Evolutionary conservation across 2,113 vertebrate genomes (phyloP).

Genomic region (Pomatostomus ruficeps): DNA sequence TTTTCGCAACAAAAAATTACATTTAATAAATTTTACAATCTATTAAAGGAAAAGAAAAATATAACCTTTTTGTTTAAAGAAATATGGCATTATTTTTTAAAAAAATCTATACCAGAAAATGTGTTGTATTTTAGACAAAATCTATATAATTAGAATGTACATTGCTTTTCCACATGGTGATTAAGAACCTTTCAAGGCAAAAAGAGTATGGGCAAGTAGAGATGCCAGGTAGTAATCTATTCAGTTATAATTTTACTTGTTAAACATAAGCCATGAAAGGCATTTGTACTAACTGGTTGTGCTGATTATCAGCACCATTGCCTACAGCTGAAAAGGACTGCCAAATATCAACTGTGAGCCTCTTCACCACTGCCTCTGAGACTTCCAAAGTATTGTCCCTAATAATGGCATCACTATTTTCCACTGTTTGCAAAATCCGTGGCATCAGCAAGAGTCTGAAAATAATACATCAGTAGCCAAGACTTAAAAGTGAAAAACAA

Average conservation of each 20-base stretch:
- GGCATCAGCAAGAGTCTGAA: slow-evolving; percentile 11
- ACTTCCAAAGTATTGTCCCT: slow-evolving; percentile 12
- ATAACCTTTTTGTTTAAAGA: not conserved
- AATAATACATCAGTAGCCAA: not conserved
- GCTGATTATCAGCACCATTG: slow-evolving; percentile 40
- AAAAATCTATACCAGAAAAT: not conserved
- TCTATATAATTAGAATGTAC: not conserved
- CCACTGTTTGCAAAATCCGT: slow-evolving; percentile 5
- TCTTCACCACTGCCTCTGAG: not conserved
- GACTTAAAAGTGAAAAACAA: not conserved
- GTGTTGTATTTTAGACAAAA: not conserved
- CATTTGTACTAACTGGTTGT: slow-evolving; percentile 28
- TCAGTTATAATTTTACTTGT: slow-evolving; percentile 19
- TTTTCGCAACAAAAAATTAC: not conserved
- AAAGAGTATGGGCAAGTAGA: not conserved
- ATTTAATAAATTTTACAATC: not conserved
- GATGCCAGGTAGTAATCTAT: not conserved
- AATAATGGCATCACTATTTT: slow-evolving; percentile 1
- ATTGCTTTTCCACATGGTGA: not conserved
- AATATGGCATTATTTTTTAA: not conserved
- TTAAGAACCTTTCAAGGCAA: not conserved
- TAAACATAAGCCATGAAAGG: slow-evolving; percentile 35
- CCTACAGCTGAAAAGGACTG: slow-evolving; percentile 38
- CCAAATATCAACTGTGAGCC: slow-evolving; percentile 22
- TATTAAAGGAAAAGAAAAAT: not conserved